Evolutionary conservation across 2,888 invertebrate species (phyloP).

Genomic region (Dicycla oo): DNA sequence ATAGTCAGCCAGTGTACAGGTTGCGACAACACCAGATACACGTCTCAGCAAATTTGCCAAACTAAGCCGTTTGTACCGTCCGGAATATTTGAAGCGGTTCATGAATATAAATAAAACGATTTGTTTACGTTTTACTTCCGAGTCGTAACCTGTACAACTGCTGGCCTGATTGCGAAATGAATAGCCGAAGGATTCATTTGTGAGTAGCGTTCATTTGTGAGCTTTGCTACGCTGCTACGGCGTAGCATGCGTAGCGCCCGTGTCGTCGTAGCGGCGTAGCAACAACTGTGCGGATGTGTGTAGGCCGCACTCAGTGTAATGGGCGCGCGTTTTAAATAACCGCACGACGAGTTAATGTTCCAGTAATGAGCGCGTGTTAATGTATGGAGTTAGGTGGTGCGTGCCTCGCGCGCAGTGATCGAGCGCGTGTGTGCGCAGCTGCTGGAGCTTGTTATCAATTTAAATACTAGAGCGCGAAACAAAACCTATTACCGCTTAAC

Average conservation of each 20-base stretch:
- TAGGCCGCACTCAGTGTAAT: conserved; percentile 23
- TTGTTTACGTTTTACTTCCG: conserved; percentile 50
- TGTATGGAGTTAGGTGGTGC: conserved; percentile 32
- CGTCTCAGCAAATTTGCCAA: conserved; percentile 44
- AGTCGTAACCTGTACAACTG: conserved; percentile 38
- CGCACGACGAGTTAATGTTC: conserved; percentile 15
- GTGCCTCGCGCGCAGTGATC: conserved; percentile 16
- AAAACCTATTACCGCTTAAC: not conserved
- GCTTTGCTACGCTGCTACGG: conserved; percentile 51
- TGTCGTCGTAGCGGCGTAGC: conserved; percentile 24
- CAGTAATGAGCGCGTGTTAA: conserved; percentile 39
- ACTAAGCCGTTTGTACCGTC: conserved; percentile 34
- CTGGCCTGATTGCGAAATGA: conserved; percentile 45
- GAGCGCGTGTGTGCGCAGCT: conserved; percentile 12
- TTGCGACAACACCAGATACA: conserved; percentile 12
- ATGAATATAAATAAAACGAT: conserved; percentile 59
- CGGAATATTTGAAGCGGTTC: conserved; percentile 53
- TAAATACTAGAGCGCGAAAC: not conserved
- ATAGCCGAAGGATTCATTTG: conserved; percentile 59
- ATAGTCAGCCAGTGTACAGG: no score
- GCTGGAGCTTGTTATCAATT: conserved; percentile 2
- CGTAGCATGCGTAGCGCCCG: conserved; percentile 50
- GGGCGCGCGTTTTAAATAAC: conserved; percentile 20
- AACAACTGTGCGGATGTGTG: conserved; percentile 19
- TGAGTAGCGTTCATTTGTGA: conserved; percentile 46